These are phyloP conservation scores for Drosophila nasuta DNA, from an alignment of 1,140 invertebrate genomes.

Conservation along the genomic window DNA sequence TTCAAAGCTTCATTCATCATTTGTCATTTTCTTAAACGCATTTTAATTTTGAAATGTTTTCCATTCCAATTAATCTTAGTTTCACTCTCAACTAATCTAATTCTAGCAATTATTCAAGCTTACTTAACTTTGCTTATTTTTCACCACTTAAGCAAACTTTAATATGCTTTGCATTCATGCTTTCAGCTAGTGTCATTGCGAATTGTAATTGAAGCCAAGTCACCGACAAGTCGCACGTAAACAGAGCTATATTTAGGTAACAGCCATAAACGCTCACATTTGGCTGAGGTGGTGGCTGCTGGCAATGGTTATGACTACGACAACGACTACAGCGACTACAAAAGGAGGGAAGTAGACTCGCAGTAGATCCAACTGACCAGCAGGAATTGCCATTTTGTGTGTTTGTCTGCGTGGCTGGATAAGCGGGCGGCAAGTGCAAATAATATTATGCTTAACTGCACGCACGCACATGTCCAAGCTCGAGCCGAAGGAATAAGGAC, in stretches of 20 bases:
- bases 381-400: slow-evolving; percentile 32
- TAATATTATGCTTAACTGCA: slow-evolving; percentile 78
- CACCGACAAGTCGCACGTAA: neutral
- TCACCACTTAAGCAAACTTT: too few relatives aligned
- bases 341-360: too few relatives aligned
- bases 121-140: too few relatives aligned
- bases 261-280: slow-evolving; percentile 52
- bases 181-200: slow-evolving; percentile 27
- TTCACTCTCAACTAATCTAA: too few relatives aligned
- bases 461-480: slow-evolving; percentile 41
- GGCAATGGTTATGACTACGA: slow-evolving; percentile 41
- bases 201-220: slow-evolving; percentile 33
- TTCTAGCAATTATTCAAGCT: too few relatives aligned
- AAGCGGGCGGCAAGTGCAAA: slow-evolving; percentile 70
- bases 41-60: too few relatives aligned
- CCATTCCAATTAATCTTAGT: too few relatives aligned
- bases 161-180: neutral
- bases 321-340: neutral
- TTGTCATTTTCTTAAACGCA: too few relatives aligned
- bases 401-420: slow-evolving; percentile 32
- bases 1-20: too few relatives aligned
- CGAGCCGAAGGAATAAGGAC: neutral
- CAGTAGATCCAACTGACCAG: slow-evolving; percentile 31
- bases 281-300: slow-evolving; percentile 39
- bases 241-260: slow-evolving; percentile 20